Base-by-base conservation (phyloP, 1,140 invertebrate species). In the Musca vetustissima region DNA sequence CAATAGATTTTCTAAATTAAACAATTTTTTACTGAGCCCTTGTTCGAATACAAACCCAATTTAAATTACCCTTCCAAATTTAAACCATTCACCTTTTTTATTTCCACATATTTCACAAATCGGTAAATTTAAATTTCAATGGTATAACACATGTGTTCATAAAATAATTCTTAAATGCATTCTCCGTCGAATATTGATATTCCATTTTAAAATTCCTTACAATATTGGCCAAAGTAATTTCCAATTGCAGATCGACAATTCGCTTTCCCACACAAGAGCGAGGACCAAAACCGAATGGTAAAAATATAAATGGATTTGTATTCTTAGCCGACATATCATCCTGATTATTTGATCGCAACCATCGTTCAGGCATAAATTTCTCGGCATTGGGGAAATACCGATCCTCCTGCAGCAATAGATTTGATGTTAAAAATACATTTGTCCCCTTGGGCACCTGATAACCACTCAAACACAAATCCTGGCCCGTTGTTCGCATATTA, bases 211-310 rank as follows among this genome's bases (percentile, higher is more conserved):
- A 88, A 70, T 87, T 85, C 55, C 86, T 81, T 47, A 88, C 81
- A 25, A 91, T 78, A 74, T 87, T 85, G 15, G 86, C 79, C 6
- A 91, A 69, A 43, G 88, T 85, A 22, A 90, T 83, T 75, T 90
- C 87, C 64, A 92, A 76, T 77, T 92, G 89, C 74, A 92, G 84
- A 76, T 91, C 88, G 4, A 91, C 91, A 72, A 93, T 87, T 64
- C 92, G 83, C 70, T 88, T 86, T 14, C 87, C 87, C 43, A 87
- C 83, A 70, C 87, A 88, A 50, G 80, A 78, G 17, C 89, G 78
- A 4, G 85, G 84, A 15, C 89, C 89, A 64, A 87, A 88, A 0
- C 89, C 89, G 72, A 90, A 90, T 0, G 88, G 87, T 36, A 83
- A 76, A 70, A 83, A 85, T 7, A 85, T 84, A 65, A 89, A 89